A percentile compares a stretch with the other conserved stretches of the same genome.
These are phyloP conservation scores for Chelon labrosus DNA, from an alignment of 2,797 vertebrate genomes.

Conservation along the genomic window DNA sequence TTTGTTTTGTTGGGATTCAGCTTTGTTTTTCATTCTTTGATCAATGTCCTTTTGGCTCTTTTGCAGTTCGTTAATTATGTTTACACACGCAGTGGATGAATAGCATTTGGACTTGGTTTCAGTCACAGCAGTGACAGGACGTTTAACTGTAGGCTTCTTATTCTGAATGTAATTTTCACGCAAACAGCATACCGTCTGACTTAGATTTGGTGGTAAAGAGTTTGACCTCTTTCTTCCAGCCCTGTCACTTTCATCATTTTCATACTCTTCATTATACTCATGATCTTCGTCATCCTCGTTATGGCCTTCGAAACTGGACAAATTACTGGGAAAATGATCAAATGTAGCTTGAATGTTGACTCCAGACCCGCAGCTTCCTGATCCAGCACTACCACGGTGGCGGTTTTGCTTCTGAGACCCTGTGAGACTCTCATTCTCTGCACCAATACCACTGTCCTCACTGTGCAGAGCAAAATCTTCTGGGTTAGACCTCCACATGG, in stretches of 20 bases:
- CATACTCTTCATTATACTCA: slow-evolving; percentile 76
- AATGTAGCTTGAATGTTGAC: slow-evolving; percentile 36
- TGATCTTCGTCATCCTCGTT: slow-evolving; percentile 65
- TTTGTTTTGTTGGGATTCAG: slow-evolving; percentile 41
- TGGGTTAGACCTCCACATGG: slow-evolving; percentile 63
- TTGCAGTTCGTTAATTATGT: slow-evolving; percentile 81
- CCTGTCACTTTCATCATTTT: slow-evolving; percentile 63
- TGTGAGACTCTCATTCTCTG: slow-evolving; percentile 88
- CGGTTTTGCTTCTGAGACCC: slow-evolving; percentile 72
- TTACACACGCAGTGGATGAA: slow-evolving; percentile 81
- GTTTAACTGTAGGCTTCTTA: slow-evolving; percentile 34
- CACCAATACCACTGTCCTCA: slow-evolving; percentile 95
- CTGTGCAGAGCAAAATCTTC: slow-evolving; percentile 90
- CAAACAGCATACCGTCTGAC: slow-evolving; percentile 63
- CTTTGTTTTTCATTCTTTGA: slow-evolving; percentile 77
- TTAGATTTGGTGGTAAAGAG: slow-evolving; percentile 78
- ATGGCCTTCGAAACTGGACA: slow-evolving; percentile 55
- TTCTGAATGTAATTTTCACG: slow-evolving; percentile 52
- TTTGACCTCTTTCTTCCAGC: slow-evolving; percentile 70
- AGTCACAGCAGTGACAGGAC: slow-evolving; percentile 60
- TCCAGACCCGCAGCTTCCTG: slow-evolving; percentile 68
- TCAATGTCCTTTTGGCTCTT: slow-evolving; percentile 83
- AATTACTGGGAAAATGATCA: slow-evolving; percentile 49
- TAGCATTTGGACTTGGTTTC: slow-evolving; percentile 67
- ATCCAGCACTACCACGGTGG: slow-evolving; percentile 74